phyloP scores from a whole-genome alignment of 1,140 invertebrate species.

The Lethrus apterus region DNA sequence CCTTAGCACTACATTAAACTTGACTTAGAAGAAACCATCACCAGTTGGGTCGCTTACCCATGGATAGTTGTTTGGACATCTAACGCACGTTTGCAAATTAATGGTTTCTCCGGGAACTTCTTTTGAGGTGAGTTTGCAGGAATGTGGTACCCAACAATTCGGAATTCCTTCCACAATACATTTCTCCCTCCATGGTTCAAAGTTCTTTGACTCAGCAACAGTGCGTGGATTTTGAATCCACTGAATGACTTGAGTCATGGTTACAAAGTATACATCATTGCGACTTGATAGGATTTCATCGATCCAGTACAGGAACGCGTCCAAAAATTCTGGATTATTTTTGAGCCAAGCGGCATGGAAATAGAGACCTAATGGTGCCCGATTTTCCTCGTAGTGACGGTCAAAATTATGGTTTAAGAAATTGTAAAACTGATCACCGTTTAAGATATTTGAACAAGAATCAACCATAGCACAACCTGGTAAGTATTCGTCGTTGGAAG shows the following conservation, averaged over 20 bases:
- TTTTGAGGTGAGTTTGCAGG: conserved; percentile 84
- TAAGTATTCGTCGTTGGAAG: conserved; percentile 82
- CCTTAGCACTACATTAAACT: conserved; percentile 6
- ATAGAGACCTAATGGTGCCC: conserved; percentile 86
- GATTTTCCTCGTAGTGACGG: conserved; percentile 88
- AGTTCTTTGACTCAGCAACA: conserved; percentile 76
- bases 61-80: conserved; percentile 90
- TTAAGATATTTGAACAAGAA: conserved; percentile 89
- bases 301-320: conserved; percentile 90
- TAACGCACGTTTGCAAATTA: conserved; percentile 85
- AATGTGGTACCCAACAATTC: conserved; percentile 80
- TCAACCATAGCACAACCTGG: conserved; percentile 95
- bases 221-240: conserved; percentile 93
- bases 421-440: conserved; percentile 90
- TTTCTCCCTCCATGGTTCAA: conserved; percentile 92
- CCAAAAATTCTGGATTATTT: conserved; percentile 88
- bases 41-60: conserved; percentile 90
- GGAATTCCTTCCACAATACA: conserved; percentile 71
- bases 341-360: conserved; percentile 95
- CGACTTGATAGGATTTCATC: conserved; percentile 82
- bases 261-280: conserved; percentile 93
- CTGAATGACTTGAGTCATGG: conserved; percentile 95
- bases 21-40: conserved; percentile 77
- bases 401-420: conserved; percentile 95
- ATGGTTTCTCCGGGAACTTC: conserved; percentile 89